Conservation (phyloP, 2,797 vertebrate genomes). For the Bradypodion pumilum region DNA sequence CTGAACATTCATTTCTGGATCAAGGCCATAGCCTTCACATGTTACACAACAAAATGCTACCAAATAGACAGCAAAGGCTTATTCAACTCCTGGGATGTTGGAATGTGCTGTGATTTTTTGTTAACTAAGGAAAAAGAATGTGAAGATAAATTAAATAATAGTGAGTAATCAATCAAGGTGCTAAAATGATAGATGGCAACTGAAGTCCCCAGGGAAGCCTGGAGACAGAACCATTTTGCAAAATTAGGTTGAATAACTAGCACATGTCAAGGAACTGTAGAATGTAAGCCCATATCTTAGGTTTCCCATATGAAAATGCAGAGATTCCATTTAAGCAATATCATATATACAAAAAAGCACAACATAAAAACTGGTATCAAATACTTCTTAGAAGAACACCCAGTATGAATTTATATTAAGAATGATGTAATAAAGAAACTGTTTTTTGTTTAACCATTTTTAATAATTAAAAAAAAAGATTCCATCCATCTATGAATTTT, state of each 20-base stretch:
- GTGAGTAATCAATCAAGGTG: conserved; percentile 48
- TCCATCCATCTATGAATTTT: background rate
- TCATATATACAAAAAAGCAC: background rate
- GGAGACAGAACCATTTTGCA: conserved; percentile 55
- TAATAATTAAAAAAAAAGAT: too few species aligned
- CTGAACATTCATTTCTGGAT: background rate
- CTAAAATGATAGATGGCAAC: conserved; percentile 63
- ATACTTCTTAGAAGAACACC: conserved; percentile 11
- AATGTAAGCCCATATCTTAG: conserved; percentile 50
- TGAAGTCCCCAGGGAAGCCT: conserved; percentile 52
- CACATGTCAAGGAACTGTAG: conserved; percentile 55
- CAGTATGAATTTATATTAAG: background rate
- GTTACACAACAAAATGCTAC: conserved; percentile 34
- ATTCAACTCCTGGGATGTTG: conserved; percentile 40
- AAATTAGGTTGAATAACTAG: conserved; percentile 61
- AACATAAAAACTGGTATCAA: conserved; percentile 25
- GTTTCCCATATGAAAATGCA: conserved; percentile 46
- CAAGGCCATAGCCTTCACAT: conserved; percentile 6
- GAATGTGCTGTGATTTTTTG: conserved; percentile 34
- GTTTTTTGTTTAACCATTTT: background rate
- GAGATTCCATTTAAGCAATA: conserved; percentile 37
- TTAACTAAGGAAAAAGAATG: conserved; percentile 43
- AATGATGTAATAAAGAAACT: background rate
- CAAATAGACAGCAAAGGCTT: conserved; percentile 37
- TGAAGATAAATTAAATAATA: conserved; percentile 61